Percentiles rank a stretch among this genome's conserved stretches.
These are phyloP conservation scores for Micronycteris hirsuta DNA, from an alignment of 2,113 vertebrate species.

Conservation along the genomic window DNA sequence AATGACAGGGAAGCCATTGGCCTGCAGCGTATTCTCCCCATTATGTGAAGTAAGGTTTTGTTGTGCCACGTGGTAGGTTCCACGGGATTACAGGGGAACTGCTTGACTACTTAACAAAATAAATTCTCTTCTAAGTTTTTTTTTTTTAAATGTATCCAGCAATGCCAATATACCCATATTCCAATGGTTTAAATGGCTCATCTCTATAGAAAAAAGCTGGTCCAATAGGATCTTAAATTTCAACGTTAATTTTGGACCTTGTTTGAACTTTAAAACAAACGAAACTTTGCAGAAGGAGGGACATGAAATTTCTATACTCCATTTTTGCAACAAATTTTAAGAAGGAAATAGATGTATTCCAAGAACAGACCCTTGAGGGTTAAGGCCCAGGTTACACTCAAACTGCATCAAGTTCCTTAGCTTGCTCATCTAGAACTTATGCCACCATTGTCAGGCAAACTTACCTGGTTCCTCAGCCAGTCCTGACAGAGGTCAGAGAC, in stretches of 20 bases:
- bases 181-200: not conserved
- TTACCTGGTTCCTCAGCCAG: not conserved
- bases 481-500: not conserved
- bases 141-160: not conserved
- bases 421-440: not conserved
- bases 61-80: not conserved
- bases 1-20: not conserved
- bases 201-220: not conserved
- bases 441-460: not conserved
- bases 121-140: not conserved
- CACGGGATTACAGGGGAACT: not conserved
- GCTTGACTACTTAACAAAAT: not conserved
- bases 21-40: not conserved
- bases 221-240: not conserved
- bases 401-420: not conserved
- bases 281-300: not conserved
- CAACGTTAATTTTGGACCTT: not conserved
- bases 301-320: not conserved
- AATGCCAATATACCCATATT: not conserved
- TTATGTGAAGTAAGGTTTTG: not conserved
- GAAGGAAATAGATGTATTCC: not conserved
- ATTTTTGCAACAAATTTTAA: not conserved
- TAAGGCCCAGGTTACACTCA: not conserved
- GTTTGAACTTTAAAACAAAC: not conserved
- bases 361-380: not conserved